Evolutionary conservation across 2,797 vertebrate genomes (phyloP), one percentile per base, ranked within the genome.

Genomic region (Crypturellus tataupa): DNA sequence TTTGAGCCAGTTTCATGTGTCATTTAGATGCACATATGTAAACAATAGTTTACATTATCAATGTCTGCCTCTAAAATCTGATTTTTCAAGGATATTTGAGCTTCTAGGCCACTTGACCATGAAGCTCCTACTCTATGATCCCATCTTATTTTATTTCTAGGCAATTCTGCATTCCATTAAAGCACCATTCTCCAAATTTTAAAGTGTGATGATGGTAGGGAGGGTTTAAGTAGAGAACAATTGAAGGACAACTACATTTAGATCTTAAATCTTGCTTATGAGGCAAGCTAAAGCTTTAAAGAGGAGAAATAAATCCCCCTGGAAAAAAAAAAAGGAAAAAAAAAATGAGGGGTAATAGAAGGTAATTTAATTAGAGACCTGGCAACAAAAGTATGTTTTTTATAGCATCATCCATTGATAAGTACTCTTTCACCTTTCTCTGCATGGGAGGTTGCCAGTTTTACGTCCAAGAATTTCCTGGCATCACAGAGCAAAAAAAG

Each of bases 341-440:
- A 27, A 27, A 51, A 51, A 31, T 80, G 81, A 80, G 80, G 23
- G n/a, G 80, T 47, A 95, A 89, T 96, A 94, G 96, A 95, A 87
- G 33, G 65, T 93, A 94, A 95, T 96, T 95, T 95, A 97, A 97
- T 96, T 96, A 97, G 89, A 92, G 47, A 63, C 65, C 89, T 97
- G 94, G 93, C 94, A 96, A 94, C 63, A 84, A 92, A 95, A 83
- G 44, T 95, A 65, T 90, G 88, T 8, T 17, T 96, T 96, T 96
- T 96, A 96, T 91, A 87, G 80, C 80, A 80, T 81, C 80, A 81
- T 87, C 59, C 89, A 76, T 63, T 94, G 81, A 73, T 92, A 90
- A 95, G 75, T 87, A 87, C 58, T 55, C 39, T 93, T 89, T 95
- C 88, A 95, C 92, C 87, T 82, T 94, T 90, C 85, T 88, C 80